Evolutionary conservation across 2,888 invertebrate genomes (phyloP).

Genomic region (Pinctada fucata): DNA sequence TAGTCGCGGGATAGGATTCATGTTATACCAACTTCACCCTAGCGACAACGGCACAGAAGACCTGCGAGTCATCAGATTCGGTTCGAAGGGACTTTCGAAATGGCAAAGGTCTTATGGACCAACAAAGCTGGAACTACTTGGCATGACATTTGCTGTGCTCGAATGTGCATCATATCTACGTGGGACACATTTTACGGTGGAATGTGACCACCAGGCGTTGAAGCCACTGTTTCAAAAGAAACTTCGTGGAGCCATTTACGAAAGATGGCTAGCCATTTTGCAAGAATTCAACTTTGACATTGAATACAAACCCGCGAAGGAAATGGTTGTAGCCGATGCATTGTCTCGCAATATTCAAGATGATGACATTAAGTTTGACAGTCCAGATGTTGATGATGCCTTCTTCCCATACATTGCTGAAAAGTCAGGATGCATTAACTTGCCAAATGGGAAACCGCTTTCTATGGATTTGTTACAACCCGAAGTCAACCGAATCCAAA

Average conservation of each 20-base stretch:
- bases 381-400: conserved; percentile 25
- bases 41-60: conserved; percentile 7
- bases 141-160: conserved; percentile 14
- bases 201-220: conserved; percentile 34
- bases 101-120: conserved; percentile 31
- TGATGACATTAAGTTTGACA: conserved; percentile 16
- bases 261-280: conserved; percentile 43
- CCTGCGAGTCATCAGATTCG: conserved; percentile 29
- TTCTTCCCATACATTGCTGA: conserved; percentile 27
- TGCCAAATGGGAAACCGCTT: conserved; percentile 2
- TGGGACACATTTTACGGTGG: conserved; percentile 23
- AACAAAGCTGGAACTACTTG: conserved; percentile 31
- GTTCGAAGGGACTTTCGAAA: conserved; percentile 19
- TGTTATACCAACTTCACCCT: conserved; percentile 21
- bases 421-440: conserved; percentile 3
- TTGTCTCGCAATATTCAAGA: conserved; percentile 5
- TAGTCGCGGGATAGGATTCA: conserved; percentile 37
- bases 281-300: conserved; percentile 46
- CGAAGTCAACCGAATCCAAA: too few relatives aligned
- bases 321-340: conserved; percentile 19
- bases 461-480: neutral
- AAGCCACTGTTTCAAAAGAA: conserved; percentile 29
- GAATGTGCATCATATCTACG: conserved; percentile 27
- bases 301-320: conserved; percentile 34
- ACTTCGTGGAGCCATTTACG: conserved; percentile 34